phyloP scores from a whole-genome alignment of 2,888 invertebrate species.

The Diarsia rubi region DNA sequence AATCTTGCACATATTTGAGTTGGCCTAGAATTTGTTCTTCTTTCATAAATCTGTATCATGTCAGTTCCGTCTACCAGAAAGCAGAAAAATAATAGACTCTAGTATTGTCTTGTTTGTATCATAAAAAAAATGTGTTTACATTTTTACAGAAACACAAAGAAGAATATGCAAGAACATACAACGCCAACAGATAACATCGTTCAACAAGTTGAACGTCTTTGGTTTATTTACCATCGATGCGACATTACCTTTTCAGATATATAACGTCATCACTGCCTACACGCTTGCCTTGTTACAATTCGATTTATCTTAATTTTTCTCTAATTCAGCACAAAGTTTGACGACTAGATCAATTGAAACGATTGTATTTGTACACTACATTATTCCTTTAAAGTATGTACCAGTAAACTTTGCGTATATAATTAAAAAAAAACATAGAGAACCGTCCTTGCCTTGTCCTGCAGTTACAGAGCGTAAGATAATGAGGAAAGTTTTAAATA shows the following conservation, averaged over 20 bases:
- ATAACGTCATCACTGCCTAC: slow-evolving; percentile 10
- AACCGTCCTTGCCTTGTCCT: neutral
- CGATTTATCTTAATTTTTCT: slow-evolving; percentile 8
- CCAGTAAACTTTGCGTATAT: neutral
- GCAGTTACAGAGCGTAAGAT: neutral
- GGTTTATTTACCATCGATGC: slow-evolving; percentile 36
- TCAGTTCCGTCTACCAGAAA: too few species aligned
- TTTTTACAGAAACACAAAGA: slow-evolving; percentile 36
- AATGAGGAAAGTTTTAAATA: neutral
- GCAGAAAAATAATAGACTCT: too few species aligned
- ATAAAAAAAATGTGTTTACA: neutral
- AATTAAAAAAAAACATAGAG: neutral
- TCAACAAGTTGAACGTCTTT: slow-evolving; percentile 23
- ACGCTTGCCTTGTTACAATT: slow-evolving; percentile 33
- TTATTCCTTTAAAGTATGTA: neutral
- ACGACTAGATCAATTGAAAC: neutral
- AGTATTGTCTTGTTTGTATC: neutral
- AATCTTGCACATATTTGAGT: too few species aligned
- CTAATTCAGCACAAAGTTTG: too few species aligned
- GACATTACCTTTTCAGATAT: slow-evolving; percentile 28
- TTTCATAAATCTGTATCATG: too few species aligned
- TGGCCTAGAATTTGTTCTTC: too few species aligned
- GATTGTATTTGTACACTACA: neutral
- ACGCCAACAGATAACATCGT: slow-evolving; percentile 35
- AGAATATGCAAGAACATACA: slow-evolving; percentile 40